Evolutionary conservation across 2,113 vertebrate genomes (phyloP).

Genomic region (Psilopsiagon aymara): DNA sequence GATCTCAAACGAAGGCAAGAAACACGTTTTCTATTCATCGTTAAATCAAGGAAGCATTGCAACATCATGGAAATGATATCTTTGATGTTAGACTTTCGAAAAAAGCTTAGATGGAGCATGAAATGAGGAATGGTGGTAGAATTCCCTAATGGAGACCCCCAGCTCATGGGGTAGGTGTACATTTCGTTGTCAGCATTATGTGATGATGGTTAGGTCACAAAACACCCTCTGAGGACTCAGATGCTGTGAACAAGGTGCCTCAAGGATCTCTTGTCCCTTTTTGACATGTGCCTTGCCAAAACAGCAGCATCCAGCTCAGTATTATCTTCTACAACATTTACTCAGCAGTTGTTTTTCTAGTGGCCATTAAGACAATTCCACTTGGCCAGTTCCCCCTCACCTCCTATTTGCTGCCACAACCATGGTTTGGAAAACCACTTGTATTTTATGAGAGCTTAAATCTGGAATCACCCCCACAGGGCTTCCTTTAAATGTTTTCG

Average conservation of each 20-base stretch:
- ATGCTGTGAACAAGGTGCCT: background rate
- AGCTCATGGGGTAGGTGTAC: rapidly evolving
- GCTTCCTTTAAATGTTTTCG: background rate
- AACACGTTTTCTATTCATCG: background rate
- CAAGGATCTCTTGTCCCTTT: background rate
- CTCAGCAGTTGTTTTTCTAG: background rate
- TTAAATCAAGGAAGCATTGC: background rate
- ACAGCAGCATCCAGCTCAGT: background rate
- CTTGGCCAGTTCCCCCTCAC: background rate
- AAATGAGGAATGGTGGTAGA: background rate
- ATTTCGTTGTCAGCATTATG: background rate
- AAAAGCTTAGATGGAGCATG: background rate
- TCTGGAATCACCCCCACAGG: background rate
- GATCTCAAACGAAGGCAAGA: background rate
- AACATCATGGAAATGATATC: background rate
- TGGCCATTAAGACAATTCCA: background rate
- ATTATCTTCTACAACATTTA: background rate
- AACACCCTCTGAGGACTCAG: background rate
- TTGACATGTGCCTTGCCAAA: background rate
- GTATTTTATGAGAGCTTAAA: background rate
- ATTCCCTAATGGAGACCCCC: background rate
- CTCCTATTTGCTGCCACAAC: background rate
- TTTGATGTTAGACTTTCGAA: background rate
- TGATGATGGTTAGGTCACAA: background rate
- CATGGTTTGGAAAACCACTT: background rate